phyloP scores from a whole-genome alignment of 2,888 invertebrate species.

The Acanthacorydalis orientalis region DNA sequence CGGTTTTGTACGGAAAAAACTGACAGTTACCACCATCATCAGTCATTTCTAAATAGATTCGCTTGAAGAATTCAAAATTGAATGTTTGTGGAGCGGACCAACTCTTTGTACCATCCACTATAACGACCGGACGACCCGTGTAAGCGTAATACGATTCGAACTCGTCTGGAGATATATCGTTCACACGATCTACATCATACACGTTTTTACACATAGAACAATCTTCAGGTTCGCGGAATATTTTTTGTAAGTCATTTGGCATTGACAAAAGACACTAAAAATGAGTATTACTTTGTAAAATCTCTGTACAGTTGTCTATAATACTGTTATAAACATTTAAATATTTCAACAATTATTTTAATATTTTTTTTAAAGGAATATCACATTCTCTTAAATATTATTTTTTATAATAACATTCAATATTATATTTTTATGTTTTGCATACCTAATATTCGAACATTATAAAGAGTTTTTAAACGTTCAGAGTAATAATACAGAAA shows the following conservation, averaged over 20 bases:
- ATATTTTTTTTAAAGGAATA: no score
- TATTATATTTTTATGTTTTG: no score
- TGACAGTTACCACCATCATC: constrained; percentile 47
- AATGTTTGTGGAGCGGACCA: constrained; percentile 57
- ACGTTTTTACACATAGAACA: constrained; percentile 63
- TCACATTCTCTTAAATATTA: no score
- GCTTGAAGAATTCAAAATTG: constrained; percentile 65
- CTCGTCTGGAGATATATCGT: constrained; percentile 42
- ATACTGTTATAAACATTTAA: no score
- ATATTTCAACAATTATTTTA: no score
- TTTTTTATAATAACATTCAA: no score
- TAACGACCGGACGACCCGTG: constrained; percentile 62
- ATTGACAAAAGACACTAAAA: no score
- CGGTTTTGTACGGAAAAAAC: constrained; percentile 87
- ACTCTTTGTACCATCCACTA: constrained; percentile 61
- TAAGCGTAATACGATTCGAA: constrained; percentile 67
- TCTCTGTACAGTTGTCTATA: no score
- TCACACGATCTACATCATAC: constrained; percentile 42
- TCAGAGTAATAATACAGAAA: no score
- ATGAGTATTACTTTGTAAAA: not conserved
- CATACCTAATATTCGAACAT: no score
- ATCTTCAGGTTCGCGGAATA: constrained; percentile 62
- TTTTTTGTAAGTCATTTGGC: constrained; percentile 13
- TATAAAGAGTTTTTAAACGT: no score
- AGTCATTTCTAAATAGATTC: constrained; percentile 45